Conservation (phyloP, 2,113 vertebrate species). For the Argyrosomus japonicus region DNA sequence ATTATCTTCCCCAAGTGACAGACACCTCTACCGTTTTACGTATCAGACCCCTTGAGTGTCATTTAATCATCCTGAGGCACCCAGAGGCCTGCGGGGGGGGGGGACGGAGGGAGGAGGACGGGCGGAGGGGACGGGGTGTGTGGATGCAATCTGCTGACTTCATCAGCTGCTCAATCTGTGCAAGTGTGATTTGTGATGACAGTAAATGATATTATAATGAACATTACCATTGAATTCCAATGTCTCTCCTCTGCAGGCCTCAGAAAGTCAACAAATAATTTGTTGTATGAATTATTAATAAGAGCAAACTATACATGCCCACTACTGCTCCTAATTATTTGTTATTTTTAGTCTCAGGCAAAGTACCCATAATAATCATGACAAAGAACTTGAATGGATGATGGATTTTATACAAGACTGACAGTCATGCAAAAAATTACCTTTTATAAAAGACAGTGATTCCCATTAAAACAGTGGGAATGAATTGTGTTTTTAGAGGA, state of each 20-base stretch:
- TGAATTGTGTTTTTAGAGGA: not conserved
- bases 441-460: not conserved
- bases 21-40: constrained; percentile 48
- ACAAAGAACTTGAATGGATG: not conserved
- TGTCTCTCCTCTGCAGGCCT: not conserved
- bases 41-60: constrained; percentile 48
- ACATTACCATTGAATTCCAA: not conserved
- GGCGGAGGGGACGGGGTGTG: not conserved
- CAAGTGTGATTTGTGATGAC: constrained; percentile 17
- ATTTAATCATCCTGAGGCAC: constrained; percentile 54
- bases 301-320: not conserved
- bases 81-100: not conserved
- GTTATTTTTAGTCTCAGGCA: not conserved
- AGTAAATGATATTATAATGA: constrained; percentile 20
- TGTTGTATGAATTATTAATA: constrained; percentile 18
- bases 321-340: not conserved
- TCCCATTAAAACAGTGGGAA: not conserved
- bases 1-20: constrained; percentile 29
- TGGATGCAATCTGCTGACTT: constrained; percentile 29
- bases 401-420: not conserved
- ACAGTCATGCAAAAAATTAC: not conserved
- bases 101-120: not conserved
- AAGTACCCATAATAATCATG: not conserved
- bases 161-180: constrained; percentile 36
- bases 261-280: not conserved